phyloP scores from a whole-genome alignment of 2,888 invertebrate species.

The Brachypalpus laphriformis region DNA sequence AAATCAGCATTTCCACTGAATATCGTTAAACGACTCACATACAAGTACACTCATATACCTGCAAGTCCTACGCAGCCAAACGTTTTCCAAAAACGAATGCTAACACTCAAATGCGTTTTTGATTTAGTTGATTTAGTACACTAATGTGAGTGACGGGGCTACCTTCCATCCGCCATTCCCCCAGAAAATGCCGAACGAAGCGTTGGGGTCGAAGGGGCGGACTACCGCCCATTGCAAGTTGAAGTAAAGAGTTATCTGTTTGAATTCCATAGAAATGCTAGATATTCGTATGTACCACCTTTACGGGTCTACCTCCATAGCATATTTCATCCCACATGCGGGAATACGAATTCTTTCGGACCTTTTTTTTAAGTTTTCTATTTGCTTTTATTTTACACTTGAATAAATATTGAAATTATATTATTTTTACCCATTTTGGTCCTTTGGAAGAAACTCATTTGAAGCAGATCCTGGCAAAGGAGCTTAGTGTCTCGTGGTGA shows the following conservation, averaged over 20 bases:
- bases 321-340: constrained; percentile 20
- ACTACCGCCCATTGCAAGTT: background rate
- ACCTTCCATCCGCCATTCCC: background rate
- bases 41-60: background rate
- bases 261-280: constrained; percentile 19
- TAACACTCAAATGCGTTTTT: constrained; percentile 69
- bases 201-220: background rate
- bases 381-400: constrained; percentile 68
- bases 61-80: background rate
- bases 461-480: background rate
- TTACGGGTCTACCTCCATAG: constrained; percentile 24
- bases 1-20: constrained; percentile 47
- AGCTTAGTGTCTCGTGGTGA: constrained; percentile 30
- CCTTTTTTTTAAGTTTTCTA: constrained; percentile 50
- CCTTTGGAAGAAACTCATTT: constrained; percentile 32
- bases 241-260: constrained; percentile 43
- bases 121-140: constrained; percentile 68
- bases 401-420: constrained; percentile 74
- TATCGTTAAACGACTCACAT: background rate
- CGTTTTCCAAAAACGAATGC: constrained; percentile 28
- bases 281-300: constrained; percentile 3
- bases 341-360: constrained; percentile 34
- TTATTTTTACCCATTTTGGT: constrained; percentile 50
- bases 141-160: constrained; percentile 32
- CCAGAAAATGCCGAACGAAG: too few relatives aligned